Base-by-base conservation (phyloP, 2,797 vertebrate species). In the Clarias laeviceps region DNA sequence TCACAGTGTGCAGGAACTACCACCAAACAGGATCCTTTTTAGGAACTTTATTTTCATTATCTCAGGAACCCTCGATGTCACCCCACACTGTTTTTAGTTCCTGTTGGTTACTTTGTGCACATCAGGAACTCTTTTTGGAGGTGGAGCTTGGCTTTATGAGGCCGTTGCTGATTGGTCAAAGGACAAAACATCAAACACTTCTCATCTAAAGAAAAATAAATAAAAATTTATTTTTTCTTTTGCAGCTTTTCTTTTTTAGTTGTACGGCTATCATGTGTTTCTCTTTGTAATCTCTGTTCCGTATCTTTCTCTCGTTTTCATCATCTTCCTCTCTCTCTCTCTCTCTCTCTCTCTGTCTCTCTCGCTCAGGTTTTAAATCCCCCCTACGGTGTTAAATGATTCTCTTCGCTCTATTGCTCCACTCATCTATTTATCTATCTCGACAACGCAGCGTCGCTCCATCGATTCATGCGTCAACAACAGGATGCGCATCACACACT, bases 341-440 rank as follows among this genome's bases (percentile, higher is more conserved):
- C 79, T 37, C 69, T 82, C 72, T 76, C 62, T 68, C 77, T 82
- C 74, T 73, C 69, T 59, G 66, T 84, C 84, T 83, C 78, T 65
- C 86, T 73, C 84, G 56, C 45, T 65, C 54, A 50, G 45, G 45
- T 27, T n/a, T 64, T 45, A 82, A 22, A 80, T 84, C 77, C n/a
- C 59, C 73, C 83, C 85, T 54, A 54, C 32, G 34, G 86, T 87
- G 85, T 83, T 86, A 87, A 88, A 88, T 82, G 84, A 85, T 90
- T 88, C 80, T 85, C 84, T 85, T 73, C 56, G 73, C 85, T 78
- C 87, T 83, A 77, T 85, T 85, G 86, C 84, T 78, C 78, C 84
- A 80, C 85, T 86, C 85, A 82, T 87, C 85, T 86, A 74, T 90
- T 86, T 88, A 89, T 89, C 90, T 87, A 85, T 87, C 82, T 82